phyloP scores from a whole-genome alignment of 2,797 vertebrate species.

The Xenops minutus region DNA sequence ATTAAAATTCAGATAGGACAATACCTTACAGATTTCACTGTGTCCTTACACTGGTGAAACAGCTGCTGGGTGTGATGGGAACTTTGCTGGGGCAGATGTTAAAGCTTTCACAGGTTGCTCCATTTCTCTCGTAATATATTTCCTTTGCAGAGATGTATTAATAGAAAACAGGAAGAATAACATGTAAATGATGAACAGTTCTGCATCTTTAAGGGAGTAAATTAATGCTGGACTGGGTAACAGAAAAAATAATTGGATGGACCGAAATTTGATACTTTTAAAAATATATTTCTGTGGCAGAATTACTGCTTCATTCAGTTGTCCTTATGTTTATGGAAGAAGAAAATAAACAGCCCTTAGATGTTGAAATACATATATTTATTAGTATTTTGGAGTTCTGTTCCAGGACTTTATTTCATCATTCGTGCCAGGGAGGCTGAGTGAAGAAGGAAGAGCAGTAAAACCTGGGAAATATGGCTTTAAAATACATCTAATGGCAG shows the following conservation, averaged over 20 bases:
- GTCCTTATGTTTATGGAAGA: not conserved
- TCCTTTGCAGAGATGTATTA: not conserved
- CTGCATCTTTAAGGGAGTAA: not conserved
- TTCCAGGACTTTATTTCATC: not conserved
- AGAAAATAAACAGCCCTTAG: not conserved
- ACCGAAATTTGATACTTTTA: not conserved
- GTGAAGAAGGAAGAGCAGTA: not conserved
- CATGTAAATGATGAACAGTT: not conserved
- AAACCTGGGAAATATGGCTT: not conserved
- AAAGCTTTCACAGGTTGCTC: not conserved
- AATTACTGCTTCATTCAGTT: not conserved
- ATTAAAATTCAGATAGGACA: slow-evolving; percentile 9
- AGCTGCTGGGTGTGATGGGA: not conserved
- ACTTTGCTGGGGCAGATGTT: not conserved
- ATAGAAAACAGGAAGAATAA: not conserved
- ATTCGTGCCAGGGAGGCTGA: not conserved
- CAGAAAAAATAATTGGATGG: not conserved
- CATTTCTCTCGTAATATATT: rapidly evolving
- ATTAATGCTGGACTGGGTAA: not conserved
- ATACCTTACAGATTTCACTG: not conserved
- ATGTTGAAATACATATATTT: not conserved
- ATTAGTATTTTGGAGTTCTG: not conserved
- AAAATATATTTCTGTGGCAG: not conserved
- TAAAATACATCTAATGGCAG: not conserved
- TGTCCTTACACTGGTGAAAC: not conserved